Conservation (phyloP, 2,888 invertebrate genomes). For the Meiosimyza decipiens region DNA sequence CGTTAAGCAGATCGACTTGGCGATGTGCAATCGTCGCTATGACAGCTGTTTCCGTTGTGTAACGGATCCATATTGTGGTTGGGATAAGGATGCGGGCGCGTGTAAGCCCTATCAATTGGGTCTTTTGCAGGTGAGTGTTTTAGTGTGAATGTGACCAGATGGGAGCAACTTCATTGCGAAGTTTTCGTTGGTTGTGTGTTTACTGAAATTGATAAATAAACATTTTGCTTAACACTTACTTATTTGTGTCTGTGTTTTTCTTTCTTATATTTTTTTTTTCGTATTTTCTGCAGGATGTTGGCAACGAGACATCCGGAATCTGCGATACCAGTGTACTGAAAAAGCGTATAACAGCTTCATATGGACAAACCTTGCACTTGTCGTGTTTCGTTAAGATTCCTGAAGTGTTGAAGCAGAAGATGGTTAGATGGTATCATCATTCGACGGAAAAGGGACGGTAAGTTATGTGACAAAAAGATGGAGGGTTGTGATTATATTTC, state of each 20-base stretch:
- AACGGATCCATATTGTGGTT: slow-evolving; percentile 95
- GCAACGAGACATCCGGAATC: slow-evolving; percentile 88
- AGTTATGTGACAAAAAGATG: slow-evolving; percentile 46
- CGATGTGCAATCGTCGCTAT: slow-evolving; percentile 90
- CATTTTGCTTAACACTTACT: slow-evolving; percentile 34
- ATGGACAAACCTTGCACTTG: slow-evolving; percentile 92
- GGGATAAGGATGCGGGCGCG: slow-evolving; percentile 89
- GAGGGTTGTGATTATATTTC: not conserved
- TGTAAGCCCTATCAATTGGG: slow-evolving; percentile 90
- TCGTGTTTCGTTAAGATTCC: slow-evolving; percentile 93
- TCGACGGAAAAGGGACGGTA: slow-evolving; percentile 86
- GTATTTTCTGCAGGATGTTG: slow-evolving; percentile 80
- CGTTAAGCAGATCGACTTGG: slow-evolving; percentile 88
- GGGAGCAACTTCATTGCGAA: not conserved
- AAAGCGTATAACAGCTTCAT: slow-evolving; percentile 88
- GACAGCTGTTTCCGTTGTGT: slow-evolving; percentile 93
- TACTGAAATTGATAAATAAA: slow-evolving; percentile 37
- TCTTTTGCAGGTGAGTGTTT: slow-evolving; percentile 68
- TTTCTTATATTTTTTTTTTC: slow-evolving; percentile 63
- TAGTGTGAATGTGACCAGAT: not conserved
- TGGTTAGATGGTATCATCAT: slow-evolving; percentile 89
- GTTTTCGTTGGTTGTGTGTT: slow-evolving; percentile 5
- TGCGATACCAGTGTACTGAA: slow-evolving; percentile 90
- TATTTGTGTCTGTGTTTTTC: slow-evolving; percentile 34
- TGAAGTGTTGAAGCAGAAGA: slow-evolving; percentile 82